Evolutionary conservation across 2,888 invertebrate species (phyloP).

Genomic region (Xestobium rufovillosum): DNA sequence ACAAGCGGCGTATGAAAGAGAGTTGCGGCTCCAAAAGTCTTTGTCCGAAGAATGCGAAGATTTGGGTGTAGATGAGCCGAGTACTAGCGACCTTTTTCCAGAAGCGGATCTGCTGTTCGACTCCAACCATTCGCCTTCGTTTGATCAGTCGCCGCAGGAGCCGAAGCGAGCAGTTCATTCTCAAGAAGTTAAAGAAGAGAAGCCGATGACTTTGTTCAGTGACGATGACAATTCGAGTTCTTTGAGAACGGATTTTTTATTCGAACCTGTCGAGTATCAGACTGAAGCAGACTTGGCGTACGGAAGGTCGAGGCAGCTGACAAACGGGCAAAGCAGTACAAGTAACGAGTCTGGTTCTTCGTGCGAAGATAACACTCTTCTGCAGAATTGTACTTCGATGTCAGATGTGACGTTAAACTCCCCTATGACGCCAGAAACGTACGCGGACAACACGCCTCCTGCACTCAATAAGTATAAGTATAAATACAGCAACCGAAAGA

Average conservation of each 20-base stretch:
- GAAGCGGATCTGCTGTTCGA: constrained; percentile 68
- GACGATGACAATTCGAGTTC: constrained; percentile 37
- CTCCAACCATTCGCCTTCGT: constrained; percentile 61
- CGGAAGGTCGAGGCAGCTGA: constrained; percentile 31
- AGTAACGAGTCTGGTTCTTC: constrained; percentile 32
- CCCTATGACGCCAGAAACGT: constrained; percentile 39
- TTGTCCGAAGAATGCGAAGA: constrained; percentile 73
- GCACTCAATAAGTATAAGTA: constrained; percentile 40
- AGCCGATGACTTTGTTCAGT: constrained; percentile 35
- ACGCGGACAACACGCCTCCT: constrained; percentile 30
- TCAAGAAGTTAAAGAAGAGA: constrained; percentile 25
- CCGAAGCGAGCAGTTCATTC: constrained; percentile 22
- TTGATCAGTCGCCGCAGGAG: constrained; percentile 51
- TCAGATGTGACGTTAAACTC: constrained; percentile 42
- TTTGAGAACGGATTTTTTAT: constrained; percentile 37
- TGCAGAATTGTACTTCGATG: constrained; percentile 40
- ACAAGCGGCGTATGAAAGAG: constrained; percentile 49
- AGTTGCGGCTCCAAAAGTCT: constrained; percentile 57
- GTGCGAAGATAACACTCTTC: constrained; percentile 39
- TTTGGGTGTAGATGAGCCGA: constrained; percentile 70
- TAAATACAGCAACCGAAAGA: constrained; percentile 42
- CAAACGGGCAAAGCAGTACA: constrained; percentile 35
- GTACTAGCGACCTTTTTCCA: constrained; percentile 71
- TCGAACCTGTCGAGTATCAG: constrained; percentile 40
- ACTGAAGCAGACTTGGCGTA: constrained; percentile 34